Conservation (phyloP, 2,113 vertebrate species). For the Vireo altiloquus region DNA sequence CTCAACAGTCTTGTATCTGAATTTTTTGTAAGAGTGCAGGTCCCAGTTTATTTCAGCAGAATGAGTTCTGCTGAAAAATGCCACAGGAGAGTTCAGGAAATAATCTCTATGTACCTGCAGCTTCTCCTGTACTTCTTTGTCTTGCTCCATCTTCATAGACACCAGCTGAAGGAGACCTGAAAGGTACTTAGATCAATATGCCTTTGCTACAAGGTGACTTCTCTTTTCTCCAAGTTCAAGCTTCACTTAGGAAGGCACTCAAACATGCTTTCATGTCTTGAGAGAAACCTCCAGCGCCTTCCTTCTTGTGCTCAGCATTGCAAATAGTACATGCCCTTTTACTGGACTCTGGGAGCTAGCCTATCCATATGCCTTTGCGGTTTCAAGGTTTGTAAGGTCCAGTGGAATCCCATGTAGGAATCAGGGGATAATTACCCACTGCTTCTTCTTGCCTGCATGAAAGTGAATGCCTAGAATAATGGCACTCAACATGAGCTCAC, state of each 20-base stretch:
- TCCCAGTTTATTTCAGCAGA: neutral
- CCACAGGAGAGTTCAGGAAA: neutral
- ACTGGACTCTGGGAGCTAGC: neutral
- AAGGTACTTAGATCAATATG: neutral
- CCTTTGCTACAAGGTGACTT: neutral
- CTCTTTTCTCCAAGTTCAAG: neutral
- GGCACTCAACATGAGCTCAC: neutral
- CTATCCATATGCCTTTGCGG: neutral
- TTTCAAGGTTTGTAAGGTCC: neutral
- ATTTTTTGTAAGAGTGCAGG: neutral
- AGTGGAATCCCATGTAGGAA: neutral
- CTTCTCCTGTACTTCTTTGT: neutral
- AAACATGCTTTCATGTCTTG: neutral
- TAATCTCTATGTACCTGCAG: neutral
- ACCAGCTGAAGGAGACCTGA: fast-evolving
- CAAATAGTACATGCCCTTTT: neutral
- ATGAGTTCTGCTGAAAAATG: neutral
- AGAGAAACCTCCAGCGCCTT: neutral
- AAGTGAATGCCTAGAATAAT: neutral
- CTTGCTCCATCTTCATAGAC: neutral
- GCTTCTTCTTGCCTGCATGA: neutral
- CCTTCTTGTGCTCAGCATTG: neutral
- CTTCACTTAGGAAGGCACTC: neutral
- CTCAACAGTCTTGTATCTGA: neutral
- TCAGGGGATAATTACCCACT: neutral